Evolutionary conservation across 2,113 vertebrate genomes (phyloP), one percentile per base, ranked within the genome.

Genomic region (Oreochromis aureus): DNA sequence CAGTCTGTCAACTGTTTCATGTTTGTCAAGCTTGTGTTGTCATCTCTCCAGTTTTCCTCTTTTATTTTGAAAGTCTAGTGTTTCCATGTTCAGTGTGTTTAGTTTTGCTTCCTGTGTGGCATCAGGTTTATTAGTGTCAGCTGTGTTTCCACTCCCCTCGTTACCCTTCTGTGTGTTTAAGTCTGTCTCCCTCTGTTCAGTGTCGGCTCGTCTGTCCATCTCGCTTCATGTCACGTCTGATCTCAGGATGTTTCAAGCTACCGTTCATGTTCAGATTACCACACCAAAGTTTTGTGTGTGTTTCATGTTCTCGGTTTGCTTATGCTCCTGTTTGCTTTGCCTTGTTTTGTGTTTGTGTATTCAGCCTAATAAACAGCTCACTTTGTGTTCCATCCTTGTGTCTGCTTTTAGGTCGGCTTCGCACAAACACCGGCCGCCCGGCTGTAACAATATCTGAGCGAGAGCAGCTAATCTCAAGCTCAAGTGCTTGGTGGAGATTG

Each of bases 271-370:
- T 58, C 3, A 30, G 56, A 58, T 58, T 58, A 16, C 24, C 24
- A 58, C 24, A 7, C 24, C 30, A 59, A 30, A 0, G 4, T 30
- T 5, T 30, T 16, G 56, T 7, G 5, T 0, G 1, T 3, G 55
- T 59, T 59, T 10, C 56, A 61, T 32, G 58, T 61, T 61, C 27
- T 18, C 27, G 0, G 27, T 18, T 66, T 66, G 19, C 3, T 66
- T 39, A 46, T 66, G 32, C 61, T 48, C 32, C 36, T 10, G 36
- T 39, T 39, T 10, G 36, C 36, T 6, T 39, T 39, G 36, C 36
- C 36, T 0, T 66, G 32, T 36, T 39, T 0, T 66, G 0, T 0
- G 0, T 39, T 66, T 0, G 0, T 39, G 10, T 39, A 66, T 39
- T 66, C 32, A 66, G 61, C 10, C 18, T 66, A 66, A 2, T 66